Conservation (phyloP, 2,888 invertebrate species). For the Liposcelis brunnea region DNA sequence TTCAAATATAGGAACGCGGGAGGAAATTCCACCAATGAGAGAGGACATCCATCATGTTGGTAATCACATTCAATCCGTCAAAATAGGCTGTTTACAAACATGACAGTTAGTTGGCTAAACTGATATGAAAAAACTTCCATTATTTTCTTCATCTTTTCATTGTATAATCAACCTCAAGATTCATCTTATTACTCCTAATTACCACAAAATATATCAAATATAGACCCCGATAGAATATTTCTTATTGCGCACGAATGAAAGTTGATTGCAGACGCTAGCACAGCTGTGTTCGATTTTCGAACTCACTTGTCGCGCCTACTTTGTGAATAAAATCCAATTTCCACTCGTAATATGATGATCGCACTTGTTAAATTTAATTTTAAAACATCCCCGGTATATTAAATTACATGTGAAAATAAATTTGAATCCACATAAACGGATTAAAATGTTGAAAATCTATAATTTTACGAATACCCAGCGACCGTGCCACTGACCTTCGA, state of each 20-base stretch:
- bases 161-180: too few species aligned
- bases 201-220: too few species aligned
- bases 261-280: not conserved
- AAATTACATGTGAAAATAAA: too few species aligned
- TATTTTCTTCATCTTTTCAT: not conserved
- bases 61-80: constrained; percentile 9
- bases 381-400: too few species aligned
- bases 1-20: constrained; percentile 5
- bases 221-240: too few species aligned
- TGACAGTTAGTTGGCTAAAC: constrained; percentile 9
- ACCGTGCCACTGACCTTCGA: constrained; percentile 25
- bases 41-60: constrained; percentile 5
- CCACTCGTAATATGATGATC: too few species aligned
- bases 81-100: constrained; percentile 16
- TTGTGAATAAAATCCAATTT: not conserved
- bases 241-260: too few species aligned
- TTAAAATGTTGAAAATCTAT: constrained; percentile 11
- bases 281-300: constrained; percentile 8
- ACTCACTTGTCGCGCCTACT: constrained; percentile 10
- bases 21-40: constrained; percentile 7
- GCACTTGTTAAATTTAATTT: too few species aligned
- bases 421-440: not conserved
- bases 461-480: constrained; percentile 15
- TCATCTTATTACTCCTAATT: too few species aligned
- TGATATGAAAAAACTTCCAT: constrained; percentile 4